Percentiles rank a stretch among this genome's conserved stretches.
Evolutionary conservation across 2,888 invertebrate species (phyloP).

Genomic region (Lathronympha strigana): DNA sequence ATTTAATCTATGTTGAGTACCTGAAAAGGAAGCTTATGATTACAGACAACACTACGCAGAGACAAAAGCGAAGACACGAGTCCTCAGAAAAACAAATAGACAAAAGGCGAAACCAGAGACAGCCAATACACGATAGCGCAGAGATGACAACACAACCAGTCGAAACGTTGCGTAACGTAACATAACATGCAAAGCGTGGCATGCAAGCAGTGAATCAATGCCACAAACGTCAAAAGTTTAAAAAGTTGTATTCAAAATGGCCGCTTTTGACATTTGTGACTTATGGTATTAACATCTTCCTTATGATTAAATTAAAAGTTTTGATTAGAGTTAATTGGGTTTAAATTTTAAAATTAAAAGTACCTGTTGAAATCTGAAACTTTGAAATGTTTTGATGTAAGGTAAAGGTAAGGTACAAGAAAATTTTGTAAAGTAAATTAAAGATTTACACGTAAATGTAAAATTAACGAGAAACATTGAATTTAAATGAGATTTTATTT

Average conservation of each 20-base stretch:
- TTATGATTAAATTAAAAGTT: conserved; percentile 57
- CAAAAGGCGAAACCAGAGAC: conserved; percentile 62
- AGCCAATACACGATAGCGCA: conserved; percentile 67
- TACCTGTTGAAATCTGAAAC: conserved; percentile 77
- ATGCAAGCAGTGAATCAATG: conserved; percentile 62
- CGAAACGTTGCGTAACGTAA: conserved; percentile 64
- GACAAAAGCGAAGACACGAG: conserved; percentile 66
- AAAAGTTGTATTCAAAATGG: conserved; percentile 43
- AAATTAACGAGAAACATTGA: conserved; percentile 42
- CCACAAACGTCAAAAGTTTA: conserved; percentile 58
- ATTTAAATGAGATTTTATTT: conserved; percentile 46
- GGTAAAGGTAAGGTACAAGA: conserved; percentile 56
- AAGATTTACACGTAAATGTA: conserved; percentile 60
- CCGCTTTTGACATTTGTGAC: conserved; percentile 56
- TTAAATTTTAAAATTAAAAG: conserved; percentile 66
- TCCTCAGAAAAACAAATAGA: conserved; percentile 53
- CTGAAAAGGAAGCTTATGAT: conserved; percentile 60
- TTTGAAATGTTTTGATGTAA: conserved; percentile 70
- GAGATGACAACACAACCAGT: conserved; percentile 76
- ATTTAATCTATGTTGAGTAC: conserved; percentile 45
- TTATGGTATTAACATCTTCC: conserved; percentile 69
- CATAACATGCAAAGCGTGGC: conserved; percentile 71
- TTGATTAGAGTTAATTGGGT: conserved; percentile 77
- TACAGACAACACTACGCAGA: conserved; percentile 64
- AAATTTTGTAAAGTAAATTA: conserved; percentile 46